Evolutionary conservation across 2,888 invertebrate genomes (phyloP).

Genomic region (Oscheius sp.): DNA sequence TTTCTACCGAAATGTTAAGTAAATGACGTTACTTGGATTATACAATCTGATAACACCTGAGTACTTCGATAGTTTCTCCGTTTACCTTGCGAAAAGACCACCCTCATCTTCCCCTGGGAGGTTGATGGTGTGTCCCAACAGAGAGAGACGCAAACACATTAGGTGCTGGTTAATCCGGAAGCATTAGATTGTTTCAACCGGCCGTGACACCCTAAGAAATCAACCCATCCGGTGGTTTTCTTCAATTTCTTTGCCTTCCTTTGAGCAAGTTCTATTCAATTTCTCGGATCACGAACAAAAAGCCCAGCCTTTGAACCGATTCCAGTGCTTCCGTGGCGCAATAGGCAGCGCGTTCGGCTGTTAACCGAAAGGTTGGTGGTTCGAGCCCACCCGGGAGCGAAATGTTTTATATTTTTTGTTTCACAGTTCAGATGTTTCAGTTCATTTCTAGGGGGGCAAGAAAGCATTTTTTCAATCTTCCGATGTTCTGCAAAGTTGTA

Average conservation of each 20-base stretch:
- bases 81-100: background rate
- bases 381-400: slow-evolving; percentile 79
- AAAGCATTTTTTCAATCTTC: too few species aligned
- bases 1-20: too few species aligned
- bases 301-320: too few species aligned
- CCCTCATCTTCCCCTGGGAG: slow-evolving; percentile 2
- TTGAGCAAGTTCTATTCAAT: too few species aligned
- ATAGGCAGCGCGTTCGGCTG: slow-evolving; percentile 73
- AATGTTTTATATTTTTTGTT: slow-evolving; percentile 31
- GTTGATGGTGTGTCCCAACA: too few species aligned
- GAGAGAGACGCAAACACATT: slow-evolving; percentile 32
- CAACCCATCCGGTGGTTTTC: background rate
- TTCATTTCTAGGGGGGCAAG: too few species aligned
- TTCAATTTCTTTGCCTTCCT: too few species aligned
- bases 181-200: slow-evolving; percentile 33
- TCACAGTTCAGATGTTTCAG: too few species aligned
- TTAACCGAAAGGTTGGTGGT: slow-evolving; percentile 74
- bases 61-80: background rate
- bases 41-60: background rate
- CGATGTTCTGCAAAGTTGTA: too few species aligned
- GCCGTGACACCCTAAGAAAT: background rate
- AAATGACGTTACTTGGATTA: background rate
- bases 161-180: slow-evolving; percentile 36
- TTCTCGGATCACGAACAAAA: too few species aligned
- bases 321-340: slow-evolving; percentile 53